Base-by-base conservation (phyloP, 2,797 vertebrate species). In the Typhlichthys eigenmanni region DNA sequence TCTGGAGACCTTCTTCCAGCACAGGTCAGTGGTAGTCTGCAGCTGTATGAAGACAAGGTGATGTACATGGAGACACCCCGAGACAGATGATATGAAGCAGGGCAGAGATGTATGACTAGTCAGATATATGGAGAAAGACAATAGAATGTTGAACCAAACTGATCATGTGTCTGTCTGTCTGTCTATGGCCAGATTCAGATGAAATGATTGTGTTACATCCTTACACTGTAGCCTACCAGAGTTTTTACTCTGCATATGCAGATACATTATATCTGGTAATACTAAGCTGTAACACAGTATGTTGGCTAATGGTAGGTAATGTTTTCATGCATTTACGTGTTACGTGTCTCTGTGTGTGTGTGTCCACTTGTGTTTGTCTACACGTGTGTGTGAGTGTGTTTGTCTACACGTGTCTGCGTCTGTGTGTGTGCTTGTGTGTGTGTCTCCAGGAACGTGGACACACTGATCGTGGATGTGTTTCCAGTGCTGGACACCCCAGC, bases 1-100 rank as follows among this genome's bases (percentile, higher is more conserved):
- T 0, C 93, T 99, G 38, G 96, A 99, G 88, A 93, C 95, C 74
- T 99, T 99, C 94, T 99, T 99, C 88, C 97, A 98, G 80, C 98
- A 99, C 87, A 95, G 98, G 96, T 98, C 47, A 84, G 85, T 53
- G n/a, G 8, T 38, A 38, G 34, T 8, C 34, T 38, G 34, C 8
- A 38, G 7, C 34, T 38, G 34, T 38, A 9, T 38, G 34, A n/a
- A n/a, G 3, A 13, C 12, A 48, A 12, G 13, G 47, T 48, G 11
- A 12, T 48, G 47, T 48, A 48, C 10, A 48, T n/a, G 1, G n/a
- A n/a, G 47, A n/a, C 47, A 48, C 14, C 13, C 9, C 8, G 1
- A 51, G 49, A 51, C 0, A 7, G 49, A 17, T 51, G 19, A 29
- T 45, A 16, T 13, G 5, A n/a, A 38, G 52, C 16, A 38, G 45